Conservation (phyloP, 1,140 invertebrate genomes). For the Pseudomyrmex pallidus region DNA sequence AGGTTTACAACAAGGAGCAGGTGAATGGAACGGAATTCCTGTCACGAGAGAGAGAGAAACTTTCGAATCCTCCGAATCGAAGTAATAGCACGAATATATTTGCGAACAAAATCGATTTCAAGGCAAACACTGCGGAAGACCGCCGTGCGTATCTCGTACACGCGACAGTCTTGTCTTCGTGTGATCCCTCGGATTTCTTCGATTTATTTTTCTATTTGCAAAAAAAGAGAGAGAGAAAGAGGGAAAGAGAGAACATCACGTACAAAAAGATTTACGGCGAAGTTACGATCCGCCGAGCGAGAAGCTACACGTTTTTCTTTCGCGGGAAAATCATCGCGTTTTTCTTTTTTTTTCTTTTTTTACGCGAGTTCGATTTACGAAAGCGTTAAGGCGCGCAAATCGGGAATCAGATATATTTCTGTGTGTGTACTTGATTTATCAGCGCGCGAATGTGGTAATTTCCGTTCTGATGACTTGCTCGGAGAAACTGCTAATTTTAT, state of each 20-base stretch:
- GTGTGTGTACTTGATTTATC: neutral
- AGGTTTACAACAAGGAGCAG: neutral
- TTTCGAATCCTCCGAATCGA: neutral
- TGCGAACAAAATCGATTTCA: slow-evolving; percentile 1
- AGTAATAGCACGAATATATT: neutral
- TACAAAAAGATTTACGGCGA: neutral
- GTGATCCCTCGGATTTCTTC: neutral
- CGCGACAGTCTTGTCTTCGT: no score
- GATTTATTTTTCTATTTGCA: neutral
- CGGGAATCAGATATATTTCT: neutral
- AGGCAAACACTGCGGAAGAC: neutral
- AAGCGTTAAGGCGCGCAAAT: slow-evolving; percentile 2
- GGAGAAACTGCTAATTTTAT: slow-evolving; percentile 8
- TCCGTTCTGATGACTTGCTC: slow-evolving; percentile 4
- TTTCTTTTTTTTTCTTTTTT: neutral
- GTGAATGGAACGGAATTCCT: neutral
- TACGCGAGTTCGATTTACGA: neutral
- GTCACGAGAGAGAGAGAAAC: neutral
- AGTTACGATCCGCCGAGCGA: neutral
- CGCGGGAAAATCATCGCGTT: neutral
- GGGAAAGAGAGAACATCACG: no score
- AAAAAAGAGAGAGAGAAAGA: neutral
- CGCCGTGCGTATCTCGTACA: no score
- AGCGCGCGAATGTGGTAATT: slow-evolving; percentile 11
- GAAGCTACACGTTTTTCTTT: neutral